Percentiles rank a stretch among this genome's conserved stretches.
Conservation (phyloP, 2,797 vertebrate species). For the Gymnothorax javanicus region DNA sequence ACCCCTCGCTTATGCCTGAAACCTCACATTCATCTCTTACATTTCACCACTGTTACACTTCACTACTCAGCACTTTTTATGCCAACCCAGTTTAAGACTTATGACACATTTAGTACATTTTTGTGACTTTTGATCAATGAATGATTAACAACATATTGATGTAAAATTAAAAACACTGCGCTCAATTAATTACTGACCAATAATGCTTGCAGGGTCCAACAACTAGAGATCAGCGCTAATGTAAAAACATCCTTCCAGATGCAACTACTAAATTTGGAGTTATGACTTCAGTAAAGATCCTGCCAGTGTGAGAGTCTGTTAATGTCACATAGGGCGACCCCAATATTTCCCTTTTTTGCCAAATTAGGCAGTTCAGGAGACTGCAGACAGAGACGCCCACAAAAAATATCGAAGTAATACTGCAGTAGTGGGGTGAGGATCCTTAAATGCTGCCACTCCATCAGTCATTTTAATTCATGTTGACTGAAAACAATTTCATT, state of each 20-base stretch:
- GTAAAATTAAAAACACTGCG: not conserved
- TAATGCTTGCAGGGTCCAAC: conserved; percentile 28
- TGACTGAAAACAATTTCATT: not conserved
- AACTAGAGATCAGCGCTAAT: conserved; percentile 54
- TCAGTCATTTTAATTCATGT: not conserved
- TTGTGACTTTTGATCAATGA: conserved; percentile 52
- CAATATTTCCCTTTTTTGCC: conserved; percentile 32
- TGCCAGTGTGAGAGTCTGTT: not conserved
- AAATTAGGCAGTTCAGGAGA: conserved; percentile 38
- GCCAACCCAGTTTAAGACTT: conserved; percentile 44
- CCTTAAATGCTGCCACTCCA: conserved; percentile 52
- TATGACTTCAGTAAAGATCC: not conserved
- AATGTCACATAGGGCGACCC: not conserved
- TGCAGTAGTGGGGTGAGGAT: conserved; percentile 60
- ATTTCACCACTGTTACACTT: not conserved
- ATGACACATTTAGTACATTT: too few relatives aligned
- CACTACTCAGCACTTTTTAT: not conserved
- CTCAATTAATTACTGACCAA: not conserved
- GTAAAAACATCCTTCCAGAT: not conserved
- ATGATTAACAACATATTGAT: not conserved
- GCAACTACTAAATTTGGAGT: not conserved
- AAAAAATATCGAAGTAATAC: conserved; percentile 68
- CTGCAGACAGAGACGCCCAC: conserved; percentile 47
- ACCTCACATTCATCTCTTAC: not conserved
- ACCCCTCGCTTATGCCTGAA: not conserved